Conservation (phyloP, 1,140 invertebrate species). For the Proctacanthus coquilletti region DNA sequence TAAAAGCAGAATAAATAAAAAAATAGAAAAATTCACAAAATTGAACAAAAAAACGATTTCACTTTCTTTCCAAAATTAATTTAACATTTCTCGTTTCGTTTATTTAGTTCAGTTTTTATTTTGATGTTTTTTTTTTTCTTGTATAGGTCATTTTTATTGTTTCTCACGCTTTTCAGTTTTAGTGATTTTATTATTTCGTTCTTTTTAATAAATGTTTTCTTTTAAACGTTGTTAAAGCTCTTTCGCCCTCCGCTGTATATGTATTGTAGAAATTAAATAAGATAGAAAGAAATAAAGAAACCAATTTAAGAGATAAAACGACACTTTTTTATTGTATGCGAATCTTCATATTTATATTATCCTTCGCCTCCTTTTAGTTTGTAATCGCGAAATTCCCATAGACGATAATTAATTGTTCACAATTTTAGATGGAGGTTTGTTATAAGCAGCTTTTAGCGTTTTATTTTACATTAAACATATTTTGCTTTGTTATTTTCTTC, state of each 20-base stretch:
- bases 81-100: neutral
- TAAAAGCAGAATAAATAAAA: neutral
- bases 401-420: too few species aligned
- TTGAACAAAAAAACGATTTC: constrained; percentile 3
- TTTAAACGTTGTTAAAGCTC: constrained; percentile 28
- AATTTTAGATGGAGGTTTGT: too few species aligned
- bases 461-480: too few species aligned
- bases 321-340: too few species aligned
- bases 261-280: constrained; percentile 32
- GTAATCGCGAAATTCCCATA: too few species aligned
- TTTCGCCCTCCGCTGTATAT: constrained; percentile 32
- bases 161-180: neutral
- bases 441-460: too few species aligned
- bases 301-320: too few species aligned
- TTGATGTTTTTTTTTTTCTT: too few species aligned
- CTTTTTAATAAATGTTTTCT: too few species aligned
- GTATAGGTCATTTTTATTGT: neutral
- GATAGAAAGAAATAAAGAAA: constrained; percentile 29
- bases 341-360: too few species aligned
- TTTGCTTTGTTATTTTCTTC: too few species aligned
- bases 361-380: too few species aligned
- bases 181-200: neutral
- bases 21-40: constrained; percentile 1
- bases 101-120: neutral
- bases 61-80: neutral